These are phyloP conservation scores for Tetraodon nigroviridis DNA, from an alignment of 2,113 vertebrate genomes.

Conservation along the genomic window DNA sequence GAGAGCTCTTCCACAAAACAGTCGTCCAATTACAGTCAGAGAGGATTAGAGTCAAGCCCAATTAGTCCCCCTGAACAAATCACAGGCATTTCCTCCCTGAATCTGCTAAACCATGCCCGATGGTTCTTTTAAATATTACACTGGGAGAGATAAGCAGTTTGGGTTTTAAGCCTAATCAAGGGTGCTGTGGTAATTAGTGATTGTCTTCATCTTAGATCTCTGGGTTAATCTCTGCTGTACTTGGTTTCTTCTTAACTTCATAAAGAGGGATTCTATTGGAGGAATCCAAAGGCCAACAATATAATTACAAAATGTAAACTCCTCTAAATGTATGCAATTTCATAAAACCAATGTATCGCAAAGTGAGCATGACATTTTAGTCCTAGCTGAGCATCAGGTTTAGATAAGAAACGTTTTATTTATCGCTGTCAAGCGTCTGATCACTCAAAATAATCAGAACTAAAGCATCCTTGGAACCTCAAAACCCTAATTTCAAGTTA, in stretches of 20 bases:
- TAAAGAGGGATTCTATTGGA: neutral
- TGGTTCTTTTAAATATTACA: conserved; percentile 23
- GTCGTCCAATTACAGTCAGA: conserved; percentile 32
- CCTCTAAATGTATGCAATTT: too few relatives aligned
- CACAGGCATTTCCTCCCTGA: conserved; percentile 17
- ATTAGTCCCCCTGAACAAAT: conserved; percentile 33
- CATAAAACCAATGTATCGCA: too few relatives aligned
- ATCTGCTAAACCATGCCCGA: conserved; percentile 11
- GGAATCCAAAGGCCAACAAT: neutral
- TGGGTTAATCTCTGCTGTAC: neutral
- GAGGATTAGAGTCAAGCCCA: conserved; percentile 21
- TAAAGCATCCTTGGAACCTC: neutral
- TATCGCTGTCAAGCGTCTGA: neutral
- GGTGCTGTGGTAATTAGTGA: neutral
- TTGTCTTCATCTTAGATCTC: conserved; percentile 1
- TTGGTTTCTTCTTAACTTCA: neutral
- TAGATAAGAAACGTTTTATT: too few relatives aligned
- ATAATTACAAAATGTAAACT: too few relatives aligned
- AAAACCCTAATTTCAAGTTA: neutral
- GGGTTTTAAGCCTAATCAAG: conserved; percentile 14
- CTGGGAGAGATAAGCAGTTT: conserved; percentile 9
- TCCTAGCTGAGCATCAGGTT: too few relatives aligned
- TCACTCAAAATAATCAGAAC: neutral
- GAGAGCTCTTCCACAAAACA: conserved; percentile 26
- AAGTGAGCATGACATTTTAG: too few relatives aligned